Evolutionary conservation across 2,888 invertebrate species (phyloP).

Genomic region (Phalera bucephala): DNA sequence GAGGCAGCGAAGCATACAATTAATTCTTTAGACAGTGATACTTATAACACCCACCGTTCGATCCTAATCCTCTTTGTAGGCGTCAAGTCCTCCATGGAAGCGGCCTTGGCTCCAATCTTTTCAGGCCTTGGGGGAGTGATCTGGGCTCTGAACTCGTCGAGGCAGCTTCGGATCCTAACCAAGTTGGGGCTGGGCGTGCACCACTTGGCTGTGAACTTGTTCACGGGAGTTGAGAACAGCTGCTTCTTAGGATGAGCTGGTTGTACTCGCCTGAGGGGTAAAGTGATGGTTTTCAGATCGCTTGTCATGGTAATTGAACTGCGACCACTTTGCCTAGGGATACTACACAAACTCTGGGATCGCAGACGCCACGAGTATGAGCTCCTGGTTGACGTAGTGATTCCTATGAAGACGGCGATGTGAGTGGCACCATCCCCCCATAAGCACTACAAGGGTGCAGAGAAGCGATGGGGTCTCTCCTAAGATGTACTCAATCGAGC

Average conservation of each 20-base stretch:
- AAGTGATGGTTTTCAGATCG: no score
- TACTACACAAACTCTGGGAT: no score
- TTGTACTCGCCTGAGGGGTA: slow-evolving; percentile 49
- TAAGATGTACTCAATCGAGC: no score
- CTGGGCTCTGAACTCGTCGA: slow-evolving; percentile 48
- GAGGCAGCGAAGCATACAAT: no score
- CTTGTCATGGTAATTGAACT: no score
- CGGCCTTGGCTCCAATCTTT: slow-evolving; percentile 58
- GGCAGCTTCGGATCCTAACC: slow-evolving; percentile 57
- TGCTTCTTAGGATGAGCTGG: slow-evolving; percentile 69
- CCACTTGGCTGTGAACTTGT: slow-evolving; percentile 63
- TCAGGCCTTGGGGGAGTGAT: slow-evolving; percentile 32
- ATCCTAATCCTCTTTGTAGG: slow-evolving; percentile 55
- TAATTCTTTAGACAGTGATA: not conserved
- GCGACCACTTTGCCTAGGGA: no score
- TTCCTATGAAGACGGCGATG: no score
- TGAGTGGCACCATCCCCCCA: no score
- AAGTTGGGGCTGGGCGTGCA: slow-evolving; percentile 49
- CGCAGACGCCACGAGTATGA: no score
- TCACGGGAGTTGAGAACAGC: slow-evolving; percentile 65
- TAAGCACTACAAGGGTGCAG: no score
- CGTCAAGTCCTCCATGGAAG: slow-evolving; percentile 74
- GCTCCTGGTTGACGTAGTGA: no score
- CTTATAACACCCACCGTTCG: slow-evolving; percentile 49
- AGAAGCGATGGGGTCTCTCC: no score